Evolutionary conservation across 2,113 vertebrate species (phyloP), one percentile per base, ranked within the genome.

Genomic region (Datnioides undecimradiatus): DNA sequence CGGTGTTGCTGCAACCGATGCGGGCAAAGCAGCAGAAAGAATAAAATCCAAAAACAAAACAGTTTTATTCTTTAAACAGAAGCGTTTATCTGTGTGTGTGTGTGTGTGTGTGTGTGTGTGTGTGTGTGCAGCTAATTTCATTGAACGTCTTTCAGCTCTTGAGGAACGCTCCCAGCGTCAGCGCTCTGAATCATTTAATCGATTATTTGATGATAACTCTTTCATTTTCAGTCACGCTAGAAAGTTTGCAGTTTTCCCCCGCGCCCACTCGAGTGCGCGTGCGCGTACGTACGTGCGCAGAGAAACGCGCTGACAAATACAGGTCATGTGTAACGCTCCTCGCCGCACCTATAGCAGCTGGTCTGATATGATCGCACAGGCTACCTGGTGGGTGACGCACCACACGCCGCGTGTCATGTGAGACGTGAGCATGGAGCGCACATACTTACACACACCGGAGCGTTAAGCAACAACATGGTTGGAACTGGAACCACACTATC

Each of bases 301-400:
- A 59, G 34, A 41, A 10, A 45, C 40, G 52, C 40, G 13, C 29
- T 25, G 63, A 75, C 48, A 68, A 38, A 41, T 79, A 72, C 80
- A 87, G 73, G 69, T 82, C 82, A 73, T n/a, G 62, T 74, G 48
- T 71, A 81, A 85, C 76, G 49, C 49, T 64, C 33, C 57, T 63
- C 31, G 0, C 33, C 78, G 78, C 81, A 77, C 79, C 67, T 76
- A 13, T 21, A 82, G 78, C 78, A 82, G 82, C 76, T 81, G 84
- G 52, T 82, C 11, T 29, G 66, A 27, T 75, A 8, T 34, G 58
- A 84, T 48, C 11, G 14, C 16, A 57, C 51, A 70, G 72, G 72
- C 72, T 80, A 87, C 76, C 84, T 81, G 76, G 76, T 57, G 60
- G 59, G 58, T 68, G 66, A 62, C 25, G 17, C 23, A 63, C 40